These are phyloP conservation scores for Microchrysa polita DNA, from an alignment of 2,888 invertebrate species.

Conservation along the genomic window DNA sequence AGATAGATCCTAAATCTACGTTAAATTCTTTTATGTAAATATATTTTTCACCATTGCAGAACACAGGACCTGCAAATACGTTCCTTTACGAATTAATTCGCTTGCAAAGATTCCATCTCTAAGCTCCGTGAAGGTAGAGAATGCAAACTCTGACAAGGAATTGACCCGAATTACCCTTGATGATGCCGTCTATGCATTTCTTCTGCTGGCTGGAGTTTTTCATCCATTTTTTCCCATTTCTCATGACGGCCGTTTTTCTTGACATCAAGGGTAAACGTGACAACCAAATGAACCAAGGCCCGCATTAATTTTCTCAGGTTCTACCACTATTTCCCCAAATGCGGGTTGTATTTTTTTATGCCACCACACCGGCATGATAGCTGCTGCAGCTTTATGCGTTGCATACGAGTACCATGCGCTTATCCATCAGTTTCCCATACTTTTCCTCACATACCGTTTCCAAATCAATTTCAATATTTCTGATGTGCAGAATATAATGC, in stretches of 20 bases:
- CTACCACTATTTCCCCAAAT: conserved; percentile 23
- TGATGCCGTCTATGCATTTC: conserved; percentile 43
- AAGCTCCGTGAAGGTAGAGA: conserved; percentile 1
- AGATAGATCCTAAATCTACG: too few species aligned
- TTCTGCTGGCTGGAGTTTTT: conserved; percentile 21
- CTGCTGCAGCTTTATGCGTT: neutral
- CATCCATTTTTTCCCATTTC: conserved; percentile 18
- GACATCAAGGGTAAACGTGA: conserved; percentile 19
- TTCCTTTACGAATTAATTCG: neutral
- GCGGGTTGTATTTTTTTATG: conserved; percentile 11
- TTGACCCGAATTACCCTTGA: conserved; percentile 47
- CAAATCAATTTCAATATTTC: conserved; percentile 41
- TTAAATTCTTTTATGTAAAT: too few species aligned
- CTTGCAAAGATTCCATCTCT: neutral
- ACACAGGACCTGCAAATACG: too few species aligned
- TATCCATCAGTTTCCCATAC: conserved; percentile 24
- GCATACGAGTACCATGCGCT: conserved; percentile 4
- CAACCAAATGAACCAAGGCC: conserved; percentile 9
- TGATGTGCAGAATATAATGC: conserved; percentile 3
- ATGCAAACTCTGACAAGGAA: conserved; percentile 45
- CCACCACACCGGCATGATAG: neutral
- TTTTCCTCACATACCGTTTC: conserved; percentile 16
- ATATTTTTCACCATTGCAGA: too few species aligned
- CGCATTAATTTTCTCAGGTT: conserved; percentile 15
- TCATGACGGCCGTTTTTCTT: conserved; percentile 17